Percentiles rank a stretch among this genome's conserved stretches.
These are phyloP conservation scores for Pelodiscus sinensis DNA, from an alignment of 2,113 vertebrate species.

Conservation along the genomic window DNA sequence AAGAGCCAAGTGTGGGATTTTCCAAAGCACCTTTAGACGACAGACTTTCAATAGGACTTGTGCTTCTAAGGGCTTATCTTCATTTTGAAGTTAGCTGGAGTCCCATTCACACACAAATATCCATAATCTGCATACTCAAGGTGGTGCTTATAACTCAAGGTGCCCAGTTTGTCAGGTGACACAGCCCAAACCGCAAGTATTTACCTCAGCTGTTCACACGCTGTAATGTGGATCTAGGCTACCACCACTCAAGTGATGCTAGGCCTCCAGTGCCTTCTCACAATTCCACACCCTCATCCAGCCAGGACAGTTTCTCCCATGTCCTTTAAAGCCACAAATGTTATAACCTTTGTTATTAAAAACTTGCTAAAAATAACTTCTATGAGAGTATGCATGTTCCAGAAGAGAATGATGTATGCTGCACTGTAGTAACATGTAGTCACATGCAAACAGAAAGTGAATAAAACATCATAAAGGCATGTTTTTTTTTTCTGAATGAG, in stretches of 20 bases:
- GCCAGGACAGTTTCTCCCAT: constrained; percentile 50
- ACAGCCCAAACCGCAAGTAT: background rate
- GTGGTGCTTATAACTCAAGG: background rate
- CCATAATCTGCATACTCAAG: constrained; percentile 55
- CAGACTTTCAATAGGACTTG: background rate
- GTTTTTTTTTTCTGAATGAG: constrained; percentile 14
- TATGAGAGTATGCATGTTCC: background rate
- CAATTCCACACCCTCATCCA: constrained; percentile 45
- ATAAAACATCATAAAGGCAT: background rate
- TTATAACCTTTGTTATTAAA: background rate
- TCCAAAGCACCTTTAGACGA: background rate
- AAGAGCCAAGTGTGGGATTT: background rate
- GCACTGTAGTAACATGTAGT: background rate
- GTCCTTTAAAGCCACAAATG: background rate
- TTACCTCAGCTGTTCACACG: constrained; percentile 44
- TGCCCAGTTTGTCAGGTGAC: background rate
- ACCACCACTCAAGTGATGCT: constrained; percentile 16
- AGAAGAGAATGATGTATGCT: background rate
- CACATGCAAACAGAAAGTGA: background rate
- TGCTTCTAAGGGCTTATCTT: constrained; percentile 1
- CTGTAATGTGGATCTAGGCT: constrained; percentile 21
- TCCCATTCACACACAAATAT: constrained; percentile 53
- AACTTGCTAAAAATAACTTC: background rate
- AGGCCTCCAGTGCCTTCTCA: constrained; percentile 59
- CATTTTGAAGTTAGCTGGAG: constrained; percentile 10